These are phyloP conservation scores for Nerophis ophidion DNA, from an alignment of 2,113 vertebrate genomes.

Conservation along the genomic window DNA sequence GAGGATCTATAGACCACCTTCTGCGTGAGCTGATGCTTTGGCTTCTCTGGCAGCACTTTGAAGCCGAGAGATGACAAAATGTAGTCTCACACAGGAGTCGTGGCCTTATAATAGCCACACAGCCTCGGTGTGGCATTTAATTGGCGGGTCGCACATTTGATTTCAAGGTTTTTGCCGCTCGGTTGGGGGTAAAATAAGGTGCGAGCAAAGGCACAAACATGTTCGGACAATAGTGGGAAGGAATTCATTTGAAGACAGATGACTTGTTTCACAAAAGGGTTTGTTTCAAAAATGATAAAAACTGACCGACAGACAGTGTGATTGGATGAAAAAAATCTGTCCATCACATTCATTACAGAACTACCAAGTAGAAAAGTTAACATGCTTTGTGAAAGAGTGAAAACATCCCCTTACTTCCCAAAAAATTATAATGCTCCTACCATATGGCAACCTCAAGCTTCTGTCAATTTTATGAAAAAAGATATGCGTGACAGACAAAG, in stretches of 20 bases:
- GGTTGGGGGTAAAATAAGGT: slow-evolving; percentile 50
- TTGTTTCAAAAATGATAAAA: not conserved
- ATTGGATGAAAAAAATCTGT: not conserved
- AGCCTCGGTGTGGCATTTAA: slow-evolving; percentile 51
- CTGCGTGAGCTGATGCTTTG: slow-evolving; percentile 34
- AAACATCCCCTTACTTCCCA: not conserved
- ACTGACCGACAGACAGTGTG: not conserved
- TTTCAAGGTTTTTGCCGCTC: slow-evolving; percentile 52
- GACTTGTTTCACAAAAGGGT: not conserved
- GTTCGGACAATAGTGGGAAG: slow-evolving; percentile 21
- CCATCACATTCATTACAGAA: not conserved
- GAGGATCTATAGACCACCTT: slow-evolving; percentile 60
- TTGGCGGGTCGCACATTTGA: slow-evolving; percentile 54
- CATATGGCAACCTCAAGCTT: no score
- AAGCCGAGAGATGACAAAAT: slow-evolving; percentile 45
- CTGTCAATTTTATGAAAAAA: no score
- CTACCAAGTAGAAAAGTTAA: not conserved
- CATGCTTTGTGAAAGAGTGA: not conserved
- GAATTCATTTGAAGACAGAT: not conserved
- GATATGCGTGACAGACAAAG: no score
- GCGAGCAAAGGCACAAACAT: slow-evolving; percentile 24
- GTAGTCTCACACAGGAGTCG: slow-evolving; percentile 37
- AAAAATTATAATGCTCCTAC: no score
- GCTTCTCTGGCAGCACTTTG: slow-evolving; percentile 28
- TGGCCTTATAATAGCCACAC: slow-evolving; percentile 54